Evolutionary conservation across 2,888 invertebrate species (phyloP), one percentile per base, ranked within the genome.

Genomic region (Hypomecis atomaria): DNA sequence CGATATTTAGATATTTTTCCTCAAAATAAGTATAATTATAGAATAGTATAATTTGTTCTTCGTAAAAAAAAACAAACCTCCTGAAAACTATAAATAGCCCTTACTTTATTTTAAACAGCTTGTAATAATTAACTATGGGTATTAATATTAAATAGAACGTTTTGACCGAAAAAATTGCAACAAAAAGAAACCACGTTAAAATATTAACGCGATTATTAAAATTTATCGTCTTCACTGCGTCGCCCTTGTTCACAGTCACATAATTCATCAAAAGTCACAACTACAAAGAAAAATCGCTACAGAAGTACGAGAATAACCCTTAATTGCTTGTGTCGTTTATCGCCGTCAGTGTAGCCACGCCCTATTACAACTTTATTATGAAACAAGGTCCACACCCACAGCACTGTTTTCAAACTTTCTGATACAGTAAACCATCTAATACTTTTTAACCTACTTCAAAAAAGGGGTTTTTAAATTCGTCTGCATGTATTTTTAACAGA

Each of bases 261-360:
- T 8, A 8, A 10, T 10, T 10, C 9, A 10, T 11, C 7, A 49
- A 8, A n/a, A 43, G 8, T 45, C 36, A 45, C 36, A 54, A 54
- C 23, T n/a, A 38, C 7, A 44, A 43, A 43, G 43, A 23, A 40
- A 56, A 45, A 37, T 1, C 43, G 43, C 13, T 6, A 59, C 54
- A 13, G 47, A 34, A 43, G 38, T 23, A 53, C 40, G 23, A 40
- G 50, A 63, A 59, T 59, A 63, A 40, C 65, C 56, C 38, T 48
- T 60, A 52, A 60, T 65, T 56, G 47, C 13, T 23, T 11, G 43
- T 10, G 59, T 59, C 62, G 60, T 69, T 65, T 65, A 69, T 66
- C 65, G 69, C 62, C 23, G 69, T 67, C 69, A 69, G 50, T 48
- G 40, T 40, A 42, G 42, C 59, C 66, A 62, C 66, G 54, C 67